These are phyloP conservation scores for Diachasmimorpha longicaudata DNA, from an alignment of 1,140 invertebrate species.

Conservation along the genomic window DNA sequence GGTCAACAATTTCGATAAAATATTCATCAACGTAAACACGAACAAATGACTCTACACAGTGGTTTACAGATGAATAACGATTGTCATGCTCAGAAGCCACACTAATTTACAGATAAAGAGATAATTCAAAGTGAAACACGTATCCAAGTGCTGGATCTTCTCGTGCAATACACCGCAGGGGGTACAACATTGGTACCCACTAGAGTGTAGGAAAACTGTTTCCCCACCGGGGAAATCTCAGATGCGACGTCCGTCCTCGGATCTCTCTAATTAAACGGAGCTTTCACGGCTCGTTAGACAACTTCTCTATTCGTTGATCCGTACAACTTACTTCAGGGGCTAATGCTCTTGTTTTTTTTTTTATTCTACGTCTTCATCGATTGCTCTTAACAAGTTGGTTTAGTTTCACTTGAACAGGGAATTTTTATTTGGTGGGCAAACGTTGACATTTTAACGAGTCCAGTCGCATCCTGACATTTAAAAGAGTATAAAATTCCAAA, in stretches of 20 bases:
- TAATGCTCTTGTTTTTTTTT: no score
- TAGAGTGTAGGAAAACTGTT: not conserved
- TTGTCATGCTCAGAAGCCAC: not conserved
- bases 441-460: no score
- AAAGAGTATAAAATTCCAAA: no score
- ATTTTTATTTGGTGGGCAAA: no score
- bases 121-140: not conserved
- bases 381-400: not conserved
- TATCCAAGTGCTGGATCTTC: not conserved
- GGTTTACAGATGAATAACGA: not conserved
- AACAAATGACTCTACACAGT: not conserved
- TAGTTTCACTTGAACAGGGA: not conserved
- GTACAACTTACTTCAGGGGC: not conserved
- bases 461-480: no score
- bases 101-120: not conserved
- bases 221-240: not conserved
- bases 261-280: not conserved
- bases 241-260: not conserved
- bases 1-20: no score
- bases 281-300: not conserved
- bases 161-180: not conserved
- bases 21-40: no score
- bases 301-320: not conserved
- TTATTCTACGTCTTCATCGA: not conserved
- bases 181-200: not conserved